phyloP scores from a whole-genome alignment of 2,113 vertebrate species.

The Thalassarche chlororhynchos region DNA sequence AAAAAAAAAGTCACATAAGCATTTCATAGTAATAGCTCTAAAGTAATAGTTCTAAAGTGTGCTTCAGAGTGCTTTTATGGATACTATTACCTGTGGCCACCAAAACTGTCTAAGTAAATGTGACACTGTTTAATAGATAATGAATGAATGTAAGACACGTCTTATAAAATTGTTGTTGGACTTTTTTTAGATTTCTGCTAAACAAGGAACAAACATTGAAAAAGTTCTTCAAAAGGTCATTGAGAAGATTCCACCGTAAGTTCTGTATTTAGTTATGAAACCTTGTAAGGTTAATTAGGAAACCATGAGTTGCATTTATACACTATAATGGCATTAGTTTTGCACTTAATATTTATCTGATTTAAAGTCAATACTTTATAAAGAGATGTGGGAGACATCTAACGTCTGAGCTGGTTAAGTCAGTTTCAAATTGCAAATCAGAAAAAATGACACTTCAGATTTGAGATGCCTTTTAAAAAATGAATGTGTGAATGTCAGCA shows the following conservation, averaged over 20 bases:
- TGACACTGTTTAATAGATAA: background rate
- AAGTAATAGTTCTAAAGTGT: background rate
- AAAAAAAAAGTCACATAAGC: background rate
- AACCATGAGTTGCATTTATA: background rate
- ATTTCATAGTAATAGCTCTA: background rate
- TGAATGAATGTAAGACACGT: background rate
- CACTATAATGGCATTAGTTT: background rate
- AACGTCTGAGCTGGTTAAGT: background rate
- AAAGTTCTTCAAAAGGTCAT: slow-evolving; percentile 88
- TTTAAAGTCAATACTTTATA: background rate
- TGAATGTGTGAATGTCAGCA: background rate
- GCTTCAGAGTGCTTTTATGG: background rate
- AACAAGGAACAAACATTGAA: slow-evolving; percentile 92
- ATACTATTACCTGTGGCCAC: background rate
- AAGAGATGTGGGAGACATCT: background rate
- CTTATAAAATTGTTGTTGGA: background rate
- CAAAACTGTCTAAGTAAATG: background rate
- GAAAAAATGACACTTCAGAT: background rate
- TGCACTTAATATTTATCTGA: background rate
- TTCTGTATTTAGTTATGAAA: slow-evolving; percentile 10
- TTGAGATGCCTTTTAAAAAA: background rate
- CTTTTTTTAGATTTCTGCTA: slow-evolving; percentile 91
- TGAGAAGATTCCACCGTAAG: slow-evolving; percentile 92
- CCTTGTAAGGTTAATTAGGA: background rate
- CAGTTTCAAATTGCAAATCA: background rate